Conservation (phyloP, 2,888 invertebrate species). For the Ophraella communa region DNA sequence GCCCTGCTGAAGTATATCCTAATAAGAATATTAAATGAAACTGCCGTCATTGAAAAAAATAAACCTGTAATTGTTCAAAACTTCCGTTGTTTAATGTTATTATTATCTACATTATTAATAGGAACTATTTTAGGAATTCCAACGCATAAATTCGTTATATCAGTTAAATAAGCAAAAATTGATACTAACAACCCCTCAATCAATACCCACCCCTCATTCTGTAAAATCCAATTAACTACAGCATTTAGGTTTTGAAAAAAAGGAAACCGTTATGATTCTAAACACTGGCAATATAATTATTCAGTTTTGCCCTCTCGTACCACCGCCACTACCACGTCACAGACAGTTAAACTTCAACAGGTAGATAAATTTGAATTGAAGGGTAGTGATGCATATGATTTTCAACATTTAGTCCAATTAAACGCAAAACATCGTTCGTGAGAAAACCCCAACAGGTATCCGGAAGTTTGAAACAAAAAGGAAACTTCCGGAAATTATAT, state of each 20-base stretch:
- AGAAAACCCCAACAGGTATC: constrained; percentile 36
- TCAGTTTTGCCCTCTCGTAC: constrained; percentile 42
- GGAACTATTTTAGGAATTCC: no score
- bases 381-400: constrained; percentile 47
- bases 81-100: no score
- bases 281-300: constrained; percentile 29
- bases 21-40: no score
- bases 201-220: not conserved
- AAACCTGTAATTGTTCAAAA: no score
- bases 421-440: constrained; percentile 28
- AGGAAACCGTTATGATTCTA: constrained; percentile 17
- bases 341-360: constrained; percentile 49
- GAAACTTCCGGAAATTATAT: constrained; percentile 12
- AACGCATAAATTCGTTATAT: no score
- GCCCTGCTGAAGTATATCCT: no score
- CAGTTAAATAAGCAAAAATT: no score
- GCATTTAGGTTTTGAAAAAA: constrained; percentile 7
- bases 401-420: constrained; percentile 40
- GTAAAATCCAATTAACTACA: not conserved
- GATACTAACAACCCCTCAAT: not conserved
- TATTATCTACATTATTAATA: no score
- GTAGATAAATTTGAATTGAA: constrained; percentile 39
- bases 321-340: constrained; percentile 45
- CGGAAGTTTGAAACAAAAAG: constrained; percentile 32
- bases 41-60: no score